Evolutionary conservation across 2,113 vertebrate species (phyloP), one percentile per base, ranked within the genome.

Genomic region (Oryzias celebensis): DNA sequence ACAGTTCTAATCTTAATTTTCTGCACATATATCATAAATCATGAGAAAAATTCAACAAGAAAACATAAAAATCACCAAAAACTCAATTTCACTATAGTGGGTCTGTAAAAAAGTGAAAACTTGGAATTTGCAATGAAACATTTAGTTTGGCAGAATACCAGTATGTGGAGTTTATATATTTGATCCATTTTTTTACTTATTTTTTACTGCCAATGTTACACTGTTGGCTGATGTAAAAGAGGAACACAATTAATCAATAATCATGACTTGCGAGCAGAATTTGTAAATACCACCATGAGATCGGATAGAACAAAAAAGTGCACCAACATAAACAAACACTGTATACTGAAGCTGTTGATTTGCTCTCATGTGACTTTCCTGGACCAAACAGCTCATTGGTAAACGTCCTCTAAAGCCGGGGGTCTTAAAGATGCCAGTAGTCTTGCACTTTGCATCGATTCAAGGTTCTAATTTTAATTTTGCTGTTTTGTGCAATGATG

Each of bases 291-390:
- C 51, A 23, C 24, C 4, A 23, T 14, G 23, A 56, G 31, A 54
- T 36, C 47, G 18, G 5, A 53, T 6, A 14, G 20, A 2, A 42
- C 54, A 44, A 20, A 57, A 45, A 58, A 51, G 41, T 55, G 56
- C 56, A 57, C 42, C 55, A 50, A 56, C 50, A 68, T 71, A 54
- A 77, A 51, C 44, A 68, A 77, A 55, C 50, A 66, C 22, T 17
- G 55, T 45, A 18, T 10, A 50, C 42, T 10, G 31, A 41, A 42
- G 56, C 23, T 50, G 59, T 63, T 43, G 43, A 20, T 56, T 23
- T 58, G 41, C 44, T 51, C 14, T 43, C 46, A 16, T 62, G 42
- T 47, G 23, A 44, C 47, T n/a, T n/a, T n/a, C 16, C 44, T 20
- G n/a, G 10, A 24, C 26, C 36, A 62, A 18, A 17, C 12, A 18